A percentile compares a stretch with the other conserved stretches of the same genome.
Conservation (phyloP, 2,113 vertebrate genomes). For the Amazona vittata region DNA sequence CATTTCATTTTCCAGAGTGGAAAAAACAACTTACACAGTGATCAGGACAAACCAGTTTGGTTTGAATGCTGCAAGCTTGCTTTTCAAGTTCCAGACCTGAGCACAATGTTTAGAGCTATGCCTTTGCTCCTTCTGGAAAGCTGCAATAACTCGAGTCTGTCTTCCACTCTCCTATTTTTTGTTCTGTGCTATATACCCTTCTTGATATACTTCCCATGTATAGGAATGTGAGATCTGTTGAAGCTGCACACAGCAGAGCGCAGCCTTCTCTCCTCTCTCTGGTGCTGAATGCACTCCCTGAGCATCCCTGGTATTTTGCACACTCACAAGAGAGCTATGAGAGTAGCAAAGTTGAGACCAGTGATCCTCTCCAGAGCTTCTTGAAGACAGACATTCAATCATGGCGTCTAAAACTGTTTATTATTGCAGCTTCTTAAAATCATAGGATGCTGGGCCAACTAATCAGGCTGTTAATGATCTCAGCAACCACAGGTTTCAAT, state of each 20-base stretch:
- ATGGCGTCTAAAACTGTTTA: background rate
- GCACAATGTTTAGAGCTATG: background rate
- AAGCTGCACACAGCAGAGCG: background rate
- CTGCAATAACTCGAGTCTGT: background rate
- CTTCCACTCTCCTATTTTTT: accelerated
- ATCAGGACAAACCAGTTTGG: background rate
- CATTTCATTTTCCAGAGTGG: background rate
- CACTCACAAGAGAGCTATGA: background rate
- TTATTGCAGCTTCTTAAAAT: background rate
- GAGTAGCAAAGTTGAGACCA: background rate
- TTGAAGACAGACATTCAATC: background rate
- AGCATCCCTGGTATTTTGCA: background rate
- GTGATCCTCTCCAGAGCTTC: background rate
- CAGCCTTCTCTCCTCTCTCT: background rate
- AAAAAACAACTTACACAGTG: background rate
- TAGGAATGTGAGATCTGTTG: background rate
- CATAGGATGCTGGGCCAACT: background rate
- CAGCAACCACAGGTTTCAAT: background rate
- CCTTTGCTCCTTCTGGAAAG: background rate
- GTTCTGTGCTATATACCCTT: background rate
- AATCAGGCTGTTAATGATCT: background rate
- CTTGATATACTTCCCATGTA: background rate
- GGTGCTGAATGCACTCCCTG: background rate
- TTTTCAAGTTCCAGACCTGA: background rate
- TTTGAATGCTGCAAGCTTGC: background rate